Percentiles rank a stretch among this genome's conserved stretches.
These are phyloP conservation scores for Sphaeramia orbicularis DNA, from an alignment of 2,797 vertebrate species.

Conservation along the genomic window DNA sequence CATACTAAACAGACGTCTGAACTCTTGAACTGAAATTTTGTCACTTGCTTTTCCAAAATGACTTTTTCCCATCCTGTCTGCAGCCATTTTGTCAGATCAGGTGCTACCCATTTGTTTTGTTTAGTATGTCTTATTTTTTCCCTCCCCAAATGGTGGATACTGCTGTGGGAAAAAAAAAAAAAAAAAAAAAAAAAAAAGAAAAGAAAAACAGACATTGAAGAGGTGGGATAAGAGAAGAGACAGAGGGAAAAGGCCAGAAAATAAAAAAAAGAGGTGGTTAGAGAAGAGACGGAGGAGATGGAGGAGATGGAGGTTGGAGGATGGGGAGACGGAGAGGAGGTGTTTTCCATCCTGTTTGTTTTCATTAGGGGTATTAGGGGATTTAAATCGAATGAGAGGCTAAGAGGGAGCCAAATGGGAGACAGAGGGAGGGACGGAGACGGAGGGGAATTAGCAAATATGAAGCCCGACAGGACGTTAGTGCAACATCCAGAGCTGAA, in stretches of 20 bases:
- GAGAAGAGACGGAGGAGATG: background rate
- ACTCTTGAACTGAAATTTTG: background rate
- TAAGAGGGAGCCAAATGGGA: conserved; percentile 33
- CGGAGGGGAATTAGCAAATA: background rate
- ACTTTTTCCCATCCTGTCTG: conserved; percentile 11
- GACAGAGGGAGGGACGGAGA: conserved; percentile 2
- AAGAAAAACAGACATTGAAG: conserved; percentile 13
- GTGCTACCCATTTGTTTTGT: conserved; percentile 31
- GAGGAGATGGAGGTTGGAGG: conserved; percentile 5
- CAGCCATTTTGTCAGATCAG: conserved; percentile 64
- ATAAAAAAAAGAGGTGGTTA: background rate
- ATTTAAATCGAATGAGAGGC: conserved; percentile 56
- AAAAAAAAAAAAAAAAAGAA: no score
- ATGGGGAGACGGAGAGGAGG: conserved; percentile 13
- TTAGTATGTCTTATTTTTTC: background rate
- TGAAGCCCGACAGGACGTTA: background rate
- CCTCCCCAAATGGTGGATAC: conserved; percentile 47
- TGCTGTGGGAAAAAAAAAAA: background rate
- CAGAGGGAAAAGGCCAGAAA: background rate
- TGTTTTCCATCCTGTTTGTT: conserved; percentile 54
- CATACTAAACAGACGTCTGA: conserved; percentile 33
- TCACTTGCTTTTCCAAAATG: conserved; percentile 17
- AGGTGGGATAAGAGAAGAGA: conserved; percentile 10
- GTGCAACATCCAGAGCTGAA: background rate
- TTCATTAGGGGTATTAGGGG: conserved; percentile 51